phyloP scores from a whole-genome alignment of 2,797 vertebrate genomes.

The Molossus alvarezi region DNA sequence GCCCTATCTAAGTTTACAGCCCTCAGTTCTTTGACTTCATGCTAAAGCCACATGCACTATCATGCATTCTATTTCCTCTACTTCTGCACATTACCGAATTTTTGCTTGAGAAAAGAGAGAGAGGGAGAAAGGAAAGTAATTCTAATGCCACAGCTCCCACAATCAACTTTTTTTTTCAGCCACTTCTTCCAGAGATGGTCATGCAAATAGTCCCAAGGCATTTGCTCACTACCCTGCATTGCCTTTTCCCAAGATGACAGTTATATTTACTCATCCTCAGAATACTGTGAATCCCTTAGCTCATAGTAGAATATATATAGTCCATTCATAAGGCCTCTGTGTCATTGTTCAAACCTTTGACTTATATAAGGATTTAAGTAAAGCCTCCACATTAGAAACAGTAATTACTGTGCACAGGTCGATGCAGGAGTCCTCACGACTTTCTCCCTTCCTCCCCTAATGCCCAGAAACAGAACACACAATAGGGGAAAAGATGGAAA shows the following conservation, averaged over 20 bases:
- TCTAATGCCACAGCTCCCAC: neutral
- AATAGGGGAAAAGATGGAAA: neutral
- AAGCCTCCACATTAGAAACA: neutral
- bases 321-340: neutral
- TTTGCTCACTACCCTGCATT: neutral
- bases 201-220: neutral
- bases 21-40: neutral
- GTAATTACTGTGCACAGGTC: neutral
- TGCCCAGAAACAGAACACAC: neutral
- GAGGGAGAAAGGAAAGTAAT: neutral
- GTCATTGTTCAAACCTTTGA: neutral
- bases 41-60: neutral
- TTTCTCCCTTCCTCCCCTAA: neutral
- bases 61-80: neutral
- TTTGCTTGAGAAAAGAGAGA: neutral
- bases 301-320: neutral
- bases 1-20: neutral
- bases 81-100: neutral
- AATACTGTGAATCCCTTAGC: neutral
- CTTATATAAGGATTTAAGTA: neutral
- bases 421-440: neutral
- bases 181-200: neutral
- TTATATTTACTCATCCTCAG: neutral
- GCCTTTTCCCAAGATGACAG: neutral
- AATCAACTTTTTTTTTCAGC: neutral